Percentiles rank a stretch among this genome's conserved stretches.
phyloP scores from a whole-genome alignment of 2,888 invertebrate species.

The Ypsolopha scabrella region DNA sequence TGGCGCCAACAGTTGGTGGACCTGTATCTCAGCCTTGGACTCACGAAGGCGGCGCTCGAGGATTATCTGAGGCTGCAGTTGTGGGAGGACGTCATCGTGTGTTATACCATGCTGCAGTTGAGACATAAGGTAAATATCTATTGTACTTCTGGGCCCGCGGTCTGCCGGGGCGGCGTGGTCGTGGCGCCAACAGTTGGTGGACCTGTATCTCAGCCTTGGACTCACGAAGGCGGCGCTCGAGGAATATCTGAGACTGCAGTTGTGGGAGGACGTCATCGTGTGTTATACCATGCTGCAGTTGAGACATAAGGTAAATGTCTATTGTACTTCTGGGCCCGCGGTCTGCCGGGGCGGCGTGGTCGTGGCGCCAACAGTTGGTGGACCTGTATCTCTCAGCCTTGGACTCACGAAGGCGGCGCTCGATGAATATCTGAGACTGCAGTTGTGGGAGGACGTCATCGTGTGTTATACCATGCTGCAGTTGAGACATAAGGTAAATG shows the following conservation, averaged over 20 bases:
- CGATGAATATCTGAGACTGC: constrained; percentile 79
- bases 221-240: constrained; percentile 87
- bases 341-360: constrained; percentile 59
- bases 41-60: constrained; percentile 87
- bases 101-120: constrained; percentile 87
- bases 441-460: constrained; percentile 94
- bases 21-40: constrained; percentile 82
- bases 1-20: constrained; percentile 84
- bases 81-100: constrained; percentile 94
- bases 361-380: constrained; percentile 80
- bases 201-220: constrained; percentile 83
- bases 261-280: constrained; percentile 93
- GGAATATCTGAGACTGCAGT: constrained; percentile 77
- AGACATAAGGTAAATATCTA: constrained; percentile 79
- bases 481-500: no score
- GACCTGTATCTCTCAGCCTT: constrained; percentile 79
- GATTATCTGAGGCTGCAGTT: constrained; percentile 79
- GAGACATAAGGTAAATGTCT: constrained; percentile 78
- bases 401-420: constrained; percentile 89
- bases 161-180: constrained; percentile 71
- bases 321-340: constrained; percentile 78
- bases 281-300: constrained; percentile 90
- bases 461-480: constrained; percentile 89
- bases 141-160: constrained; percentile 79
- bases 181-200: constrained; percentile 81